Conservation (phyloP, 2,888 invertebrate genomes). For the Erebia palarica region DNA sequence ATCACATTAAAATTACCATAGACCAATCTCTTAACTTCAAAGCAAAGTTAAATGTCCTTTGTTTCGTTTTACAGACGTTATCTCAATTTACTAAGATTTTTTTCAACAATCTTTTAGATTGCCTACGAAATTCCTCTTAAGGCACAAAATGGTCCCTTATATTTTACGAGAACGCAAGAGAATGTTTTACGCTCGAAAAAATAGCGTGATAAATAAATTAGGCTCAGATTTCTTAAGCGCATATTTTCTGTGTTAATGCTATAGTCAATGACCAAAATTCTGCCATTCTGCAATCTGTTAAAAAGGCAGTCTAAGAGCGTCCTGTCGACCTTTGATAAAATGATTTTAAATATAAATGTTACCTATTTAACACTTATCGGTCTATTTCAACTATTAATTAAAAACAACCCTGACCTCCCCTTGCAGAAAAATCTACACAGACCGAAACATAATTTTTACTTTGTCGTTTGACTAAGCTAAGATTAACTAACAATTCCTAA, state of each 20-base stretch:
- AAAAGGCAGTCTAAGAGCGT: too few species aligned
- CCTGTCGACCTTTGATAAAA: too few species aligned
- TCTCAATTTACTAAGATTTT: conserved; percentile 25
- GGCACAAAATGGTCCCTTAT: conserved; percentile 38
- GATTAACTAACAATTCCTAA: too few species aligned
- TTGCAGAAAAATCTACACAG: too few species aligned
- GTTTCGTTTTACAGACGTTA: conserved; percentile 13
- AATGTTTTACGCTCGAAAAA: conserved; percentile 42
- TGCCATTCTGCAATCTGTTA: too few species aligned
- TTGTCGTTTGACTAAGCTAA: too few species aligned
- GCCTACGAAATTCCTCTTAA: conserved; percentile 34
- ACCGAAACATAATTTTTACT: too few species aligned
- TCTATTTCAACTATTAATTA: too few species aligned
- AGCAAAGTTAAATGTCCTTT: conserved; percentile 10
- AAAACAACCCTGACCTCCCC: too few species aligned
- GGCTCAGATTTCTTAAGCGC: conserved; percentile 48
- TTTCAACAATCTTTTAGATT: conserved; percentile 35
- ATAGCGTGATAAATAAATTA: conserved; percentile 50
- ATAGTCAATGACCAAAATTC: conserved; percentile 1
- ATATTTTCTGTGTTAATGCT: conserved; percentile 43
- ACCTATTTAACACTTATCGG: too few species aligned
- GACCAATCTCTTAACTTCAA: conserved; percentile 13
- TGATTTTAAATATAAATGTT: too few species aligned
- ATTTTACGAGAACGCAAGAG: conserved; percentile 38
- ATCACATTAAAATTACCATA: conserved; percentile 9